These are phyloP conservation scores for Drosophila limbata DNA, from an alignment of 2,888 invertebrate genomes.

Conservation along the genomic window DNA sequence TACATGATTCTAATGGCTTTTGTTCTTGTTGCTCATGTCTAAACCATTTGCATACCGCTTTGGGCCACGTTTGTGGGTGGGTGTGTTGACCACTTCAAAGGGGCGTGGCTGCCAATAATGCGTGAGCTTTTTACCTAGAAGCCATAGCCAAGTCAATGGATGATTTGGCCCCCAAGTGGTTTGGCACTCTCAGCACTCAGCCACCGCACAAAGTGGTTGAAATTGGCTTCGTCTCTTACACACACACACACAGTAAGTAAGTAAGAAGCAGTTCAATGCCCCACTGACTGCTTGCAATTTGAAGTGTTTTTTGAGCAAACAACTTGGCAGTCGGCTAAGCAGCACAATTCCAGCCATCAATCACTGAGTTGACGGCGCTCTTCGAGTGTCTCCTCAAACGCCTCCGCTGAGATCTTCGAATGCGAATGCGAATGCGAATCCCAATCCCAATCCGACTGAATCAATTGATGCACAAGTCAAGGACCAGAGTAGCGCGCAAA, in stretches of 20 bases:
- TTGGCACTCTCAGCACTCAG: conserved; percentile 22
- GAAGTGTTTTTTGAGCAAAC: conserved; percentile 45
- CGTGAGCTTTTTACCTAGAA: conserved; percentile 31
- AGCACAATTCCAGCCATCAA: conserved; percentile 27
- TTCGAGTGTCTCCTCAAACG: conserved; percentile 37
- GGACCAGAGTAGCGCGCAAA: conserved; percentile 41
- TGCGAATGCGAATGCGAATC: neutral
- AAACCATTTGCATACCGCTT: conserved; percentile 34
- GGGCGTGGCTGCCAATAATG: conserved; percentile 37
- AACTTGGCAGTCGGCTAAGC: conserved; percentile 26
- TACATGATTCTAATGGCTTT: conserved; percentile 28
- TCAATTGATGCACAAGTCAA: conserved; percentile 49
- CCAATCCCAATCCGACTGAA: conserved; percentile 20
- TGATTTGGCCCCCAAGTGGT: conserved; percentile 40
- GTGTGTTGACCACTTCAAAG: conserved; percentile 53
- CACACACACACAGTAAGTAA: too few relatives aligned
- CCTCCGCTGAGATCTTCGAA: conserved; percentile 29
- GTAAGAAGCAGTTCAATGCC: conserved; percentile 43
- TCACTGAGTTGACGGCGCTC: conserved; percentile 29
- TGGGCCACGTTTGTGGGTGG: conserved; percentile 28
- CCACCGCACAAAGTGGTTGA: conserved; percentile 28
- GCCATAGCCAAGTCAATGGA: conserved; percentile 29
- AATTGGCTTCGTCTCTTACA: conserved; percentile 41
- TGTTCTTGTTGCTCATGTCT: conserved; percentile 22
- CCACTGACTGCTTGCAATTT: conserved; percentile 23